Evolutionary conservation across 2,797 vertebrate genomes (phyloP), one percentile per base, ranked within the genome.

Genomic region (Leuciscus waleckii): DNA sequence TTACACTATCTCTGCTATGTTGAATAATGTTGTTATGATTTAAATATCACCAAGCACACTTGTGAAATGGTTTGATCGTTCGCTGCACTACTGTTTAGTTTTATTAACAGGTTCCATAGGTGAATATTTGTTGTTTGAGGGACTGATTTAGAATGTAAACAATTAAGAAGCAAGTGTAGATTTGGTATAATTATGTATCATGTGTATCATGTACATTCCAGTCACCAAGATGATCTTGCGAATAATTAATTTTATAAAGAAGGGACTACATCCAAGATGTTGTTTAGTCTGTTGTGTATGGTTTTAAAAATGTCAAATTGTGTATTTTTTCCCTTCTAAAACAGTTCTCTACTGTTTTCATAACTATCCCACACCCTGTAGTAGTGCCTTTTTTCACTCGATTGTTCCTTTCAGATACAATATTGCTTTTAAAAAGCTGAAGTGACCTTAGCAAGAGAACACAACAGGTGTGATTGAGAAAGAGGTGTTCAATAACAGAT

Each of bases 171-270:
- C 5, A 29, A 35, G 13, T 43, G 35, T 43, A 56, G 61, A 49
- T 83, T 68, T 68, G 46, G 43, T 77, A 54, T 43, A 23, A 77
- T 76, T 32, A 21, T 76, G 41, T 54, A 76, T 51, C 10, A 46
- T 74, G 10, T 58, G 41, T 46, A 26, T 82, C 11, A 73, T 46
- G 43, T 79, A 71, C 83, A 85, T 85, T 85, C 83, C 82, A 78
- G 39, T 43, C 10, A 9, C 49, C 10, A 26, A 39, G 14, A 75
- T 21, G 26, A 79, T 79, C 29, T 71, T 78, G 37, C n/a, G 2
- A 41, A 85, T 56, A 61, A 43, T 54, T 61, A 19, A 61, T 85
- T 85, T 70, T 85, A 61, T 85, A 71, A 79, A 79, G 13, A 79
- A 79, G 37, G 67, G 37, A 79, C 39, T 56, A 77, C 74, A 37